These are phyloP conservation scores for Parthenolecanium corni DNA, from an alignment of 2,888 invertebrate species.

Conservation along the genomic window DNA sequence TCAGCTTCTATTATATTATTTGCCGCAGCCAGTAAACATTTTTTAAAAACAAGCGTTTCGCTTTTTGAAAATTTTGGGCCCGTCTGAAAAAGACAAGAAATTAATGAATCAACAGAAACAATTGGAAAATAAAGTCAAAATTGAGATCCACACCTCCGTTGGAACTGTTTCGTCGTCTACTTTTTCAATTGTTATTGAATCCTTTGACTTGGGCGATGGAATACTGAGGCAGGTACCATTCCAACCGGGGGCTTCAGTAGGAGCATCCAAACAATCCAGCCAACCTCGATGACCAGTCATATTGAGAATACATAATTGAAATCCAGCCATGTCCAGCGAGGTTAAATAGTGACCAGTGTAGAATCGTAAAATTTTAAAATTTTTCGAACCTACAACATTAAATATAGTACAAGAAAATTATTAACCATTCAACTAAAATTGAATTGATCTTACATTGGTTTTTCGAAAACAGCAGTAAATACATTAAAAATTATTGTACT, in stretches of 20 bases:
- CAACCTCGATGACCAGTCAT: constrained; percentile 42
- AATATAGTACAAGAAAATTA: neutral
- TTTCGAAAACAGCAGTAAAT: too few relatives aligned
- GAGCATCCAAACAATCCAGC: constrained; percentile 47
- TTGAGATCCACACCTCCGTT: neutral
- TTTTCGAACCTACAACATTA: constrained; percentile 38
- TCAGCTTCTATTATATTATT: constrained; percentile 50
- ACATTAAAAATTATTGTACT: too few relatives aligned
- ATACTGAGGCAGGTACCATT: constrained; percentile 39
- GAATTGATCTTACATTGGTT: too few relatives aligned
- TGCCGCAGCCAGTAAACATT: constrained; percentile 41
- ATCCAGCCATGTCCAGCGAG: constrained; percentile 64
- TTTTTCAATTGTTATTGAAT: constrained; percentile 4
- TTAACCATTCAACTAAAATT: neutral
- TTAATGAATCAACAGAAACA: neutral
- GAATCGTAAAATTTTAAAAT: constrained; percentile 44
- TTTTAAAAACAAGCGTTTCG: constrained; percentile 33
- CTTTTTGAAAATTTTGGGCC: constrained; percentile 10
- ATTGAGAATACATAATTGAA: constrained; percentile 59
- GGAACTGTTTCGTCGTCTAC: neutral
- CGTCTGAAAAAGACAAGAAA: neutral
- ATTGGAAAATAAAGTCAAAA: neutral
- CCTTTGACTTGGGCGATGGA: neutral
- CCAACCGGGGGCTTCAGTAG: constrained; percentile 50
- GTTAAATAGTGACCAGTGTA: constrained; percentile 54